Percentiles rank a stretch among this genome's conserved stretches.
phyloP scores from a whole-genome alignment of 2,113 vertebrate species.

The Heloderma charlesbogerti region DNA sequence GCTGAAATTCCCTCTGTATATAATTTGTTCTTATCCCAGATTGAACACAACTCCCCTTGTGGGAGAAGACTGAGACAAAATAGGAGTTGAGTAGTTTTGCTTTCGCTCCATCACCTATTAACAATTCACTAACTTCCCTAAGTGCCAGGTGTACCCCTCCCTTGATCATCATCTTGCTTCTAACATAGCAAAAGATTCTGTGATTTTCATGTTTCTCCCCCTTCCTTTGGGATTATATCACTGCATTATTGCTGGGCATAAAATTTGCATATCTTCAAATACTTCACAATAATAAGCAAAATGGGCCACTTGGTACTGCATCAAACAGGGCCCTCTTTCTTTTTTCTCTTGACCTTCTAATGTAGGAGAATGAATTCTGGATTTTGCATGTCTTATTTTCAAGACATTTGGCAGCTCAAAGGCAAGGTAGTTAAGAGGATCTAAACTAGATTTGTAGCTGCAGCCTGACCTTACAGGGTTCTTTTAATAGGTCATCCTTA shows the following conservation, averaged over 20 bases:
- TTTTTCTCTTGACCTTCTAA: neutral
- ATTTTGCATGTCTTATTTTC: neutral
- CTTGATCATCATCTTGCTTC: no score
- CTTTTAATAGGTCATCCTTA: neutral
- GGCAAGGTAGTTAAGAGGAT: no score
- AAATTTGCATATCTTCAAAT: neutral
- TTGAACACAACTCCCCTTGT: no score
- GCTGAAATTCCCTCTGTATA: no score
- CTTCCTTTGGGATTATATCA: neutral
- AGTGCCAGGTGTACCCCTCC: neutral
- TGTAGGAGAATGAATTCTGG: neutral
- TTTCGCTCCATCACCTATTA: neutral
- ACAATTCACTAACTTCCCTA: neutral
- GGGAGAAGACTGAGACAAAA: neutral
- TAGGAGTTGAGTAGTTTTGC: neutral
- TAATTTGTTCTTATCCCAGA: no score
- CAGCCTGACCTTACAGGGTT: neutral
- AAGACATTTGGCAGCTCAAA: neutral
- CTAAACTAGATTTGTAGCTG: neutral
- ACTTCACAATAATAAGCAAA: neutral
- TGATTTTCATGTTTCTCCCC: neutral
- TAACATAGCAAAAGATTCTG: neutral
- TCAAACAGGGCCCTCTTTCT: neutral
- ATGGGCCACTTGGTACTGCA: neutral
- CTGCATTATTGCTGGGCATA: neutral